Evolutionary conservation across 2,797 vertebrate genomes (phyloP).

Genomic region (Decapterus maruadsi): DNA sequence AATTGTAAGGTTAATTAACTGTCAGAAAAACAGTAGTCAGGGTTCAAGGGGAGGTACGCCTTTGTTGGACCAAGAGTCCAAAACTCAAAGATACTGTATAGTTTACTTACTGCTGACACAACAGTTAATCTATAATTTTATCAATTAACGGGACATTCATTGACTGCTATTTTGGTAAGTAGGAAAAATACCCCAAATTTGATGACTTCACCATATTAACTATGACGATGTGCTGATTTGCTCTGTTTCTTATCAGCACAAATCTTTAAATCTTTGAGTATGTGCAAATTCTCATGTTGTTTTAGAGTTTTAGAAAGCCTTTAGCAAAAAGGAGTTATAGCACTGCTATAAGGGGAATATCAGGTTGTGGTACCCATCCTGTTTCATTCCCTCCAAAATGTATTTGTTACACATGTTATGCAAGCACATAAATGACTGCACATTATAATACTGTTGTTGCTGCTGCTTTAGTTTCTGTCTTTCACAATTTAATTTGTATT

Average conservation of each 20-base stretch:
- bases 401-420: conserved; percentile 6
- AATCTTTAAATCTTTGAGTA: background rate
- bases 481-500: background rate
- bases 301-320: background rate
- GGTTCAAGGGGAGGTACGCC: background rate
- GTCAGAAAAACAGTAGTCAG: too few relatives aligned
- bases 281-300: background rate
- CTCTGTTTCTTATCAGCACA: background rate
- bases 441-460: background rate
- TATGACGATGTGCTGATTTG: background rate
- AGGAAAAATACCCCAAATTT: background rate
- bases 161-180: background rate
- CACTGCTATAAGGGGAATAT: conserved; percentile 10
- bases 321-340: background rate
- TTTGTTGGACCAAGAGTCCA: background rate
- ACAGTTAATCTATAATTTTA: background rate
- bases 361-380: conserved; percentile 13
- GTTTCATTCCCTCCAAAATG: conserved; percentile 16
- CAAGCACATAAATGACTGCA: conserved; percentile 7
- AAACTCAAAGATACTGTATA: background rate
- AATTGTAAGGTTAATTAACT: too few relatives aligned
- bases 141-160: background rate
- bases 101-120: background rate
- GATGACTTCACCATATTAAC: background rate
- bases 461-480: too few relatives aligned